Evolutionary conservation across 1,140 invertebrate genomes (phyloP), one percentile per base, ranked within the genome.

Genomic region (Tribolium madens): DNA sequence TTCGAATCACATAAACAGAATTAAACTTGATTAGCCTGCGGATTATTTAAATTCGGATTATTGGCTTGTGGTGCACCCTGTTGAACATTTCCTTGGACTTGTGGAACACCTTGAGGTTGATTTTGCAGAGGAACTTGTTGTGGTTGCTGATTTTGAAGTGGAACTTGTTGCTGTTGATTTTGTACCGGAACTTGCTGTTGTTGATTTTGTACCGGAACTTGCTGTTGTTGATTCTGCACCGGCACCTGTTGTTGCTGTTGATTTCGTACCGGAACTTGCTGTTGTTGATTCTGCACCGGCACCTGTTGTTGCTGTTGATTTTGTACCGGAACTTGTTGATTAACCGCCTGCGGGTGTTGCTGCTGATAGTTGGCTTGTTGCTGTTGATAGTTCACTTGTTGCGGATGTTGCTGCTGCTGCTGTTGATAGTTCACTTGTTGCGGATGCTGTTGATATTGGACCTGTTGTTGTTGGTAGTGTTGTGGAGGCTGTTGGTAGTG

Each of bases 311-410:
- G n/a, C n/a, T 77, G 42, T 33, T 64, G 31, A 4, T 57, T 31
- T 18, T 71, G 73, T 71, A 76, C 76, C 42, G 78, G 79, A 53
- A 73, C 79, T 12, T 80, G 71, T 69, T 70, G 77, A 72, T 26
- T 26, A 26, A 4, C 21, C 21, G 21, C 21, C 21, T 73, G 50
- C 69, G 79, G 78, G 26, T 64, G 50, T 18, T 13, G 26, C 26
- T 79, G 64, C 42, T 79, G 73, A 57, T 71, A 69, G 7, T 70
- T 73, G n/a, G n/a, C n/a, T n/a, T 82, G 80, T 17, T 79, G 76
- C 21, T 68, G 71, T 73, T 78, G 64, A 4, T 36, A 26, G 69
- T 76, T 73, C 2, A n/a, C n/a, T n/a, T 21, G 18, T 73, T 71
- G 13, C 7, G 42, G 76, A 72, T 79, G 73, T 42, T 77, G 78